phyloP scores from a whole-genome alignment of 2,797 vertebrate species.

The Emydoidea blandingii region DNA sequence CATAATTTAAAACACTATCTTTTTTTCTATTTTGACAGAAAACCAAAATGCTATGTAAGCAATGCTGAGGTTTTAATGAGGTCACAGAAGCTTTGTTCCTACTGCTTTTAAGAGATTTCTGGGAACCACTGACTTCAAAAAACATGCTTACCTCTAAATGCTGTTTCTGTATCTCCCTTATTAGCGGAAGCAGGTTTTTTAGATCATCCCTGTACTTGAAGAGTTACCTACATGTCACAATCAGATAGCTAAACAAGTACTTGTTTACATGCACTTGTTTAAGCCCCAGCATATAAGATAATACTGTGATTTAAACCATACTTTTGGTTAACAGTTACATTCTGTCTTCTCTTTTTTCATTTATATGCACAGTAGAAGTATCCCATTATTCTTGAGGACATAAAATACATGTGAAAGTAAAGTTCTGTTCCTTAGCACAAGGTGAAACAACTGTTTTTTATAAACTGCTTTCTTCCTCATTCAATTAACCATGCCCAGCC shows the following conservation, averaged over 20 bases:
- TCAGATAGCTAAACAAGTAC: background rate
- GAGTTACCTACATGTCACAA: conserved; percentile 50
- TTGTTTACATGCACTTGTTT: conserved; percentile 4
- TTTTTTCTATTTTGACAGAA: background rate
- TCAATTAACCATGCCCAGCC: background rate
- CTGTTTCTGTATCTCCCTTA: background rate
- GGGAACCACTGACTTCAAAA: background rate
- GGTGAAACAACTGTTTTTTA: background rate
- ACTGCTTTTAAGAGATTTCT: conserved; percentile 17
- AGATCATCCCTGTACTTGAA: background rate
- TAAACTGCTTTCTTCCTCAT: background rate
- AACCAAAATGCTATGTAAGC: background rate
- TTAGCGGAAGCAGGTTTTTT: background rate
- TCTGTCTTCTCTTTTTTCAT: conserved; percentile 4
- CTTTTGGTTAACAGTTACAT: background rate
- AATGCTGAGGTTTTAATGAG: background rate
- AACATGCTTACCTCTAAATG: background rate
- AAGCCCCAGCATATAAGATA: conserved; percentile 18
- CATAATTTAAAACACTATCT: background rate
- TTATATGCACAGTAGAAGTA: background rate
- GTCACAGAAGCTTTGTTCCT: conserved; percentile 37
- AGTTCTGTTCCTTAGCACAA: background rate
- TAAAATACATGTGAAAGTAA: background rate
- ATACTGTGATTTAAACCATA: background rate
- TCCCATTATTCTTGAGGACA: background rate